Evolutionary conservation across 2,113 vertebrate genomes (phyloP).

Genomic region (Pangasianodon hypophthalmus): DNA sequence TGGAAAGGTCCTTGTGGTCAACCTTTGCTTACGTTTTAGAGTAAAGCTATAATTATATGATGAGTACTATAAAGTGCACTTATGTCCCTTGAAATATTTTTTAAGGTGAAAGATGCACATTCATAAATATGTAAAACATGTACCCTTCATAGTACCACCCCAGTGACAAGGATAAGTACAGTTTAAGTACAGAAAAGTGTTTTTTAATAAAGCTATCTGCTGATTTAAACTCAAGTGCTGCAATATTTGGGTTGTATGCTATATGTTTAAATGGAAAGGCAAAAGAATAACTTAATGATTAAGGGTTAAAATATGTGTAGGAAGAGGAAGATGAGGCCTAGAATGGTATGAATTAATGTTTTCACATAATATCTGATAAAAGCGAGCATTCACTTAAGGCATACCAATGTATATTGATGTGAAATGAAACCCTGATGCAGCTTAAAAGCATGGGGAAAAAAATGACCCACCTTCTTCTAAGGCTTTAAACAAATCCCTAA

Average conservation of each 20-base stretch:
- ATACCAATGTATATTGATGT: background rate
- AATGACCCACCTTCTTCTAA: background rate
- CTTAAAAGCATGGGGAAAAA: background rate
- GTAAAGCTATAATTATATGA: background rate
- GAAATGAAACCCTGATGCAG: background rate
- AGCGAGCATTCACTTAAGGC: too few species aligned
- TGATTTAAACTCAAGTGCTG: background rate
- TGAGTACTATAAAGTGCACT: background rate
- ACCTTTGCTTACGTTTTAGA: background rate
- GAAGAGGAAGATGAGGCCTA: background rate
- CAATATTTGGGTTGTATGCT: background rate
- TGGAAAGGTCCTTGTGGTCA: background rate
- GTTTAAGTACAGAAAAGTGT: background rate
- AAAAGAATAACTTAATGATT: background rate
- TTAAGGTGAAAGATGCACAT: background rate
- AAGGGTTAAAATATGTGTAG: background rate
- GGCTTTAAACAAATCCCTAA: constrained; percentile 28
- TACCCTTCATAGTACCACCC: background rate
- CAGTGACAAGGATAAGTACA: background rate
- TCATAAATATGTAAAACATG: background rate
- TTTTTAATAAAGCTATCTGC: background rate
- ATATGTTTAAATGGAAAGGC: background rate
- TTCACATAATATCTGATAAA: background rate
- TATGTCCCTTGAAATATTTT: background rate
- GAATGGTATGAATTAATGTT: background rate